phyloP scores from a whole-genome alignment of 2,888 invertebrate genomes.

The Eulithis testata region DNA sequence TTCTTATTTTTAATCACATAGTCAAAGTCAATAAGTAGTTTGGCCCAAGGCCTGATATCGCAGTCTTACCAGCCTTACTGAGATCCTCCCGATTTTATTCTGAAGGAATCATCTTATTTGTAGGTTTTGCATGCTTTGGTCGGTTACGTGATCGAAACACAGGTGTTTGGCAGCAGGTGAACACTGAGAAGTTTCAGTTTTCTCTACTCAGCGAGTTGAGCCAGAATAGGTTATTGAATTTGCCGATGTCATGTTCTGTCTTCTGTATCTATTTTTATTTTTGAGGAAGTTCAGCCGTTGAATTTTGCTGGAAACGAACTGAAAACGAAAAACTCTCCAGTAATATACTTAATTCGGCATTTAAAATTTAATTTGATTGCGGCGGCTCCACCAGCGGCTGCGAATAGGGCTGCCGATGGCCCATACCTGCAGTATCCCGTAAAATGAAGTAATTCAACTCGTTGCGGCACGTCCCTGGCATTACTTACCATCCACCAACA shows the following conservation, averaged over 20 bases:
- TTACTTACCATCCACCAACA: conserved; percentile 79
- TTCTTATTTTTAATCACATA: neutral
- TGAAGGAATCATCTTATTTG: conserved; percentile 33
- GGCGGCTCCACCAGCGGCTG: conserved; percentile 43
- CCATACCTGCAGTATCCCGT: conserved; percentile 60
- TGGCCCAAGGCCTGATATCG: conserved; percentile 23
- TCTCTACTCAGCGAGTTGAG: conserved; percentile 61
- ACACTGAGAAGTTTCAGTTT: conserved; percentile 54
- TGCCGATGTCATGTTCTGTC: conserved; percentile 38
- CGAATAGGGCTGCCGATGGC: conserved; percentile 5
- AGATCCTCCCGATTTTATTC: conserved; percentile 19
- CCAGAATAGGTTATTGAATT: conserved; percentile 55
- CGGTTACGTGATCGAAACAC: conserved; percentile 54
- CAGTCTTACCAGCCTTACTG: conserved; percentile 3
- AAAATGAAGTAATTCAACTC: conserved; percentile 74
- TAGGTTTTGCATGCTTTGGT: conserved; percentile 37
- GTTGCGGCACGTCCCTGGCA: conserved; percentile 72
- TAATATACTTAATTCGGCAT: conserved; percentile 60
- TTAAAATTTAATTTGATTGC: conserved; percentile 65
- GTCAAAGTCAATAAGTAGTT: conserved; percentile 16
- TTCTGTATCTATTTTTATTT: conserved; percentile 23
- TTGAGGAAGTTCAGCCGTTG: conserved; percentile 42
- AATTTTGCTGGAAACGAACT: conserved; percentile 38
- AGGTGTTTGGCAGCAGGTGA: conserved; percentile 67
- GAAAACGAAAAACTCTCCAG: conserved; percentile 47